Evolutionary conservation across 1,140 invertebrate genomes (phyloP).

Genomic region (Drosophila melanica): DNA sequence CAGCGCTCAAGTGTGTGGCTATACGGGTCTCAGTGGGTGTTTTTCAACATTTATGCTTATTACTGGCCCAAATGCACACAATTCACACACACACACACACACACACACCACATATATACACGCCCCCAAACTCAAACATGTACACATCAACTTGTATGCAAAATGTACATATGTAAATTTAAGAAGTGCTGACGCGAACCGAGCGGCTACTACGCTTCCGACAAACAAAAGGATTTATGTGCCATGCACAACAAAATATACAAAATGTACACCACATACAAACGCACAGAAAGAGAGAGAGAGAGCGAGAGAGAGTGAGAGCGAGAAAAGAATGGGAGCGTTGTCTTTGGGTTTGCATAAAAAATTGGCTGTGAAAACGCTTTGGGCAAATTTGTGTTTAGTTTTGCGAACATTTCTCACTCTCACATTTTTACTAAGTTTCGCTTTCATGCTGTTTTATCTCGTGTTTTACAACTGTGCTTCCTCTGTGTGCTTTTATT

Average conservation of each 20-base stretch:
- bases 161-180: constrained; percentile 22
- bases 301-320: neutral
- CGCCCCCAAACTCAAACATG: neutral
- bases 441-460: constrained; percentile 52
- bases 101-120: neutral
- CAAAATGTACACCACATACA: constrained; percentile 52
- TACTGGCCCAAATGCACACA: constrained; percentile 61
- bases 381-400: constrained; percentile 71
- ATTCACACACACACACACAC: constrained; percentile 17
- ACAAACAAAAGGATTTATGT: constrained; percentile 73
- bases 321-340: constrained; percentile 18
- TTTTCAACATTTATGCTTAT: constrained; percentile 71
- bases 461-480: constrained; percentile 46
- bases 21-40: constrained; percentile 15
- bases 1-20: constrained; percentile 13
- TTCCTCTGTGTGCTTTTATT: constrained; percentile 37
- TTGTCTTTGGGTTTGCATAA: constrained; percentile 79
- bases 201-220: constrained; percentile 20
- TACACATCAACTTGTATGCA: neutral
- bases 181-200: constrained; percentile 25
- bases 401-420: constrained; percentile 48
- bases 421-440: constrained; percentile 35
- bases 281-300: constrained; percentile 1
- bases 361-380: constrained; percentile 81
- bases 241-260: constrained; percentile 66